These are phyloP conservation scores for Sarcophaga variegata DNA, from an alignment of 2,888 invertebrate genomes.

Conservation along the genomic window DNA sequence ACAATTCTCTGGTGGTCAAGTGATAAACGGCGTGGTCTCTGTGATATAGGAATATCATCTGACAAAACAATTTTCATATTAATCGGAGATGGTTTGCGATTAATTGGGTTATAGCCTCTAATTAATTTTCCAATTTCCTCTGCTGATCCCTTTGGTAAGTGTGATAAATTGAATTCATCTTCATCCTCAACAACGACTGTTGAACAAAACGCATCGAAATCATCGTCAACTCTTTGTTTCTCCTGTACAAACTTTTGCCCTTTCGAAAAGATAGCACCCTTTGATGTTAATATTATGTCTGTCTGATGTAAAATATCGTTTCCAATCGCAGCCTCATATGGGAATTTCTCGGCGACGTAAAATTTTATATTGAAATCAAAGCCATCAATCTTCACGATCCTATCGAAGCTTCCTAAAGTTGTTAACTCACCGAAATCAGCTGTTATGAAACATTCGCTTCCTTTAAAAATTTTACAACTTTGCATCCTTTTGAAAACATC, in stretches of 20 bases:
- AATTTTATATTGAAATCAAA: slow-evolving; percentile 6
- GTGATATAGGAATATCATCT: slow-evolving; percentile 1
- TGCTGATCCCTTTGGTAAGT: too few species aligned
- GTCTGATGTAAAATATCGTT: slow-evolving; percentile 8
- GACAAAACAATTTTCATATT: slow-evolving; percentile 18
- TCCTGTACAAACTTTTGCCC: background rate
- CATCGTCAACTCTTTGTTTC: too few species aligned
- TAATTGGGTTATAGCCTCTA: too few species aligned
- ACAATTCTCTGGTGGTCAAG: slow-evolving; percentile 8
- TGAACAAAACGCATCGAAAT: too few species aligned
- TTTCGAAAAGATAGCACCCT: background rate
- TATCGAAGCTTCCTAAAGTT: background rate
- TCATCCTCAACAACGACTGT: too few species aligned
- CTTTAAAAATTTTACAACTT: background rate
- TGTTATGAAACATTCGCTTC: background rate
- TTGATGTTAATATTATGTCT: background rate
- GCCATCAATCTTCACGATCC: background rate
- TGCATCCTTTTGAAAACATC: background rate
- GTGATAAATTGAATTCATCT: too few species aligned
- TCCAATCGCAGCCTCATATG: background rate
- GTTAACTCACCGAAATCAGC: background rate
- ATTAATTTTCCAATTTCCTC: too few species aligned
- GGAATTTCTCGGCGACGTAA: slow-evolving; percentile 12
- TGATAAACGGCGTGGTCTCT: background rate
- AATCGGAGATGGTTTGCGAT: too few species aligned